Evolutionary conservation across 2,888 invertebrate genomes (phyloP).

Genomic region (Blomia tropicalis): DNA sequence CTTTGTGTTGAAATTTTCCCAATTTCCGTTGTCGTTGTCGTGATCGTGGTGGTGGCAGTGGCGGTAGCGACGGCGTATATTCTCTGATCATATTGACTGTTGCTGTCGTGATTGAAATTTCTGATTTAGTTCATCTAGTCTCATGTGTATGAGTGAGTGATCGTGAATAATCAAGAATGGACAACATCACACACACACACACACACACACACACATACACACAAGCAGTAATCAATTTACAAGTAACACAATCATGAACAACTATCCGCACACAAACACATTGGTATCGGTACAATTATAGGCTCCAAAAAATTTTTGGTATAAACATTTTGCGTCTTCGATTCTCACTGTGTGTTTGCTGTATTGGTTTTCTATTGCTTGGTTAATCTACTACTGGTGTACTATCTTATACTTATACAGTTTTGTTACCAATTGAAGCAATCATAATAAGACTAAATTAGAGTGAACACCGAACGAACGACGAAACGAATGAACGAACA

Average conservation of each 20-base stretch:
- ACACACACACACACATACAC: no score
- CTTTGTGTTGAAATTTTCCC: no score
- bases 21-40: no score
- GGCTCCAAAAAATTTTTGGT: not conserved
- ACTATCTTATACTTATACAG: not conserved
- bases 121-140: not conserved
- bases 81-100: not conserved
- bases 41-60: no score
- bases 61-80: not conserved
- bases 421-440: slow-evolving; percentile 7
- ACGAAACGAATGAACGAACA: not conserved
- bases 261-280: not conserved
- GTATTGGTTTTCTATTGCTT: not conserved
- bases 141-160: no score
- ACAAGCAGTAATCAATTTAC: not conserved
- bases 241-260: not conserved
- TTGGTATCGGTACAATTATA: not conserved
- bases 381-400: not conserved
- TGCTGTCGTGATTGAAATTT: slow-evolving; percentile 15
- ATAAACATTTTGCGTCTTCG: not conserved
- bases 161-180: not conserved
- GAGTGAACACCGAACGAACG: no score
- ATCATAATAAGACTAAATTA: slow-evolving; percentile 9
- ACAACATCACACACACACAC: no score
- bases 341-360: not conserved